Percentiles rank a stretch among this genome's conserved stretches.
Conservation (phyloP, 2,113 vertebrate genomes). For the Entosphenus tridentatus region DNA sequence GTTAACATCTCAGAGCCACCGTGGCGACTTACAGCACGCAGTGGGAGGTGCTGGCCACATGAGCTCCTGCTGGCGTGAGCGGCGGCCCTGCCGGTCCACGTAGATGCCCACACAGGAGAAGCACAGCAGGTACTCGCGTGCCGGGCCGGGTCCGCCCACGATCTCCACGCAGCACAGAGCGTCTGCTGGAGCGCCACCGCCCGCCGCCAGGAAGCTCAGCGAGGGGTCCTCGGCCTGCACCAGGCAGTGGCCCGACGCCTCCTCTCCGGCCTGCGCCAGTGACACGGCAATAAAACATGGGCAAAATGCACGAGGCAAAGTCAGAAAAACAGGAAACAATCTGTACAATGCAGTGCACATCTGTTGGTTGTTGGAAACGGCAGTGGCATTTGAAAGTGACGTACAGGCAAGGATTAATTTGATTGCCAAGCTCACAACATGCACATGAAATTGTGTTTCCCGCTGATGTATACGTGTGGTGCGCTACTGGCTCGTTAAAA, state of each 20-base stretch:
- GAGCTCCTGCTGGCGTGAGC: slow-evolving; percentile 80
- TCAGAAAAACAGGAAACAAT: no score
- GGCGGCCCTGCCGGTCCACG: slow-evolving; percentile 77
- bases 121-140: slow-evolving; percentile 83
- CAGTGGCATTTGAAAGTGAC: no score
- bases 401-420: no score
- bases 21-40: slow-evolving; percentile 54
- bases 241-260: slow-evolving; percentile 29
- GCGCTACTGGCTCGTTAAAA: no score
- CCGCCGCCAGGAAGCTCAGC: slow-evolving; percentile 62
- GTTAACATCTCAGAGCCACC: no score
- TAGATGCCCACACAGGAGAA: slow-evolving; percentile 82
- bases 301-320: no score
- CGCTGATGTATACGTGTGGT: no score
- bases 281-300: no score
- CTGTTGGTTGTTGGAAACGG: no score
- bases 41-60: slow-evolving; percentile 80
- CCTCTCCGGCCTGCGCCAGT: background rate
- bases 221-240: slow-evolving; percentile 81
- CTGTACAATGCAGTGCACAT: no score
- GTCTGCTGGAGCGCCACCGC: slow-evolving; percentile 28
- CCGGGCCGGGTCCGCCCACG: slow-evolving; percentile 26
- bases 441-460: no score
- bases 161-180: slow-evolving; percentile 89
- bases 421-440: no score